Evolutionary conservation across 2,113 vertebrate genomes (phyloP), one percentile per base, ranked within the genome.

Genomic region (Sterrhoptilus dennistouni): DNA sequence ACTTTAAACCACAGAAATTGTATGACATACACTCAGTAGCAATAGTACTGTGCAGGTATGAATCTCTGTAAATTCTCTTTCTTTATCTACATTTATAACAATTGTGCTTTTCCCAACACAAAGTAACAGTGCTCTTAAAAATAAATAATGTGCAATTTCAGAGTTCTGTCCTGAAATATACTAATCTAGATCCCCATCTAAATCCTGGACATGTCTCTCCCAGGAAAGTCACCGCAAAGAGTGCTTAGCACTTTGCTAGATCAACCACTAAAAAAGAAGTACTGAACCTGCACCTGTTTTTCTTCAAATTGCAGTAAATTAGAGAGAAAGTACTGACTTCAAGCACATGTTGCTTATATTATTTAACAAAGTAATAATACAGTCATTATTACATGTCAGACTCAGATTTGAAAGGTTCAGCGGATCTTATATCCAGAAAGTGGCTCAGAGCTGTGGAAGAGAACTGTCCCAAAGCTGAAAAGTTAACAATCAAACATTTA

Each of bases 51-150:
- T 92, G 95, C 95, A 97, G 89, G 96, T 97, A 83, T 68, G 50
- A 93, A 94, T 40, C 53, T 96, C 71, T 97, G 95, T 96, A 98
- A 98, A 98, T 66, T 20, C 50, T 75, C 60, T 82, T 92, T 54
- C 74, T 97, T 83, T 80, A 97, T 96, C 33, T 96, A 97, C 95
- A 97, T 96, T 94, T 96, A 92, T 89, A 98, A 97, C 76, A 95
- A 93, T 98, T 98, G 98, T 98, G 97, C 98, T 98, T 98, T 98
- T 96, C 70, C 88, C 68, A 94, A 97, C 94, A 96, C 92, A 97
- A 95, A 97, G 70, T 91, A 96, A 96, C 69, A 93, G 94, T 93
- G 91, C 89, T 97, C 75, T 92, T 95, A 92, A 96, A 97, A 94
- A 95, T 95, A 97, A 95, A 97, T 97, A 90, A 93, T 94, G 89